Evolutionary conservation across 2,113 vertebrate species (phyloP).

Genomic region (Sorex araneus): DNA sequence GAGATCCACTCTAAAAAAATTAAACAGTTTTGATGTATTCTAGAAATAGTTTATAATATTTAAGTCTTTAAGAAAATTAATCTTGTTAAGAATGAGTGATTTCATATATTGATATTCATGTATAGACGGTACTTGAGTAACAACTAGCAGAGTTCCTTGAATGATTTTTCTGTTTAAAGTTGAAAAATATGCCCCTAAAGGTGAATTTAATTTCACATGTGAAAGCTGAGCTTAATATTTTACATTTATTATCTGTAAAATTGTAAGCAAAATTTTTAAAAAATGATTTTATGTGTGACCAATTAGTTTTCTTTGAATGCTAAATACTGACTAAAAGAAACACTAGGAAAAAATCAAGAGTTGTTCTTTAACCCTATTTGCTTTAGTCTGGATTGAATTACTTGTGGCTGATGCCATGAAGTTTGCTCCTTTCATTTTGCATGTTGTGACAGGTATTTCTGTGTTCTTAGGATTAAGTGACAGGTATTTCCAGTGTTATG

Average conservation of each 20-base stretch:
- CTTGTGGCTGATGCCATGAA: background rate
- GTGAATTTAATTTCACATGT: conserved; percentile 32
- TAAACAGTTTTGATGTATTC: background rate
- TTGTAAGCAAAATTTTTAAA: conserved; percentile 44
- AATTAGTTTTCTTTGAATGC: conserved; percentile 28
- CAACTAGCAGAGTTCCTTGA: conserved; percentile 16
- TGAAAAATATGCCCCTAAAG: conserved; percentile 67
- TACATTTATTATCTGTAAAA: conserved; percentile 35
- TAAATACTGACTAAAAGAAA: background rate
- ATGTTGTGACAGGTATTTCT: background rate
- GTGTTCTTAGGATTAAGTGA: background rate
- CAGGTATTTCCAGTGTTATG: background rate
- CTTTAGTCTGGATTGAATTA: background rate
- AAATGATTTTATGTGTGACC: background rate
- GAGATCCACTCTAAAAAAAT: background rate
- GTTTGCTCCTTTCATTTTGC: background rate
- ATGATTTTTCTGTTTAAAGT: conserved; percentile 66
- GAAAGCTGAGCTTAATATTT: conserved; percentile 63
- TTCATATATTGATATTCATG: conserved; percentile 62
- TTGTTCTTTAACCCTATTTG: background rate
- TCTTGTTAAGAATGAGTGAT: conserved; percentile 46
- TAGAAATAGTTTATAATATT: conserved; percentile 32
- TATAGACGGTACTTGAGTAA: conserved; percentile 43
- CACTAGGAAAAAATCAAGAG: background rate
- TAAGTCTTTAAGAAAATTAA: conserved; percentile 40